Evolutionary conservation across 2,888 invertebrate genomes (phyloP).

Genomic region (Mayetiola destructor): DNA sequence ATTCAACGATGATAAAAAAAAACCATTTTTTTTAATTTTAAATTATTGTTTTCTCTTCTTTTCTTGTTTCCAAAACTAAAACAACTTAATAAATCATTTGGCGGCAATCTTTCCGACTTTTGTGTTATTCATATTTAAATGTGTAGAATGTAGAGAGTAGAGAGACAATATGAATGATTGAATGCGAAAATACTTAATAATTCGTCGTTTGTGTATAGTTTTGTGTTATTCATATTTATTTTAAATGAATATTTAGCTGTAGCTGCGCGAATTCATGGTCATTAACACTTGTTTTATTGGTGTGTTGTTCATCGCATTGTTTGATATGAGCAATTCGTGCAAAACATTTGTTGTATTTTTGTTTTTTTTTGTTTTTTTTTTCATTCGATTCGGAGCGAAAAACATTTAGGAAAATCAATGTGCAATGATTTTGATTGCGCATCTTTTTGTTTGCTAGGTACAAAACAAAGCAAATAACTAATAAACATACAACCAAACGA

Average conservation of each 20-base stretch:
- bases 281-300: not conserved
- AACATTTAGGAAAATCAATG: not conserved
- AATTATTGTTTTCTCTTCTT: not conserved
- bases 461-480: no score
- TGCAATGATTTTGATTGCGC: not conserved
- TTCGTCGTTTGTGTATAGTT: not conserved
- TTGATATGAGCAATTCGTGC: not conserved
- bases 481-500: not conserved
- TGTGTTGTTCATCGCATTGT: not conserved
- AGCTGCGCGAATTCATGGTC: slow-evolving; percentile 7
- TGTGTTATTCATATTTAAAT: slow-evolving; percentile 1
- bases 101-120: slow-evolving; percentile 7
- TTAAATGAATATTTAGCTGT: no score
- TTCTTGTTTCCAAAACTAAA: not conserved
- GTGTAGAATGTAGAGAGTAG: no score
- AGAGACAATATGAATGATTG: not conserved
- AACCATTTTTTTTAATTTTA: not conserved
- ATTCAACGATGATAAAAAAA: not conserved
- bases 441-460: no score
- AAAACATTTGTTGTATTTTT: not conserved
- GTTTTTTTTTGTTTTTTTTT: not conserved
- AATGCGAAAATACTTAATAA: slow-evolving; percentile 1
- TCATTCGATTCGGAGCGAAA: no score
- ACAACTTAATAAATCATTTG: slow-evolving; percentile 3
- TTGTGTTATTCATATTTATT: not conserved